Base-by-base conservation (phyloP, 2,888 invertebrate genomes). In the Muschampia plurimacula region DNA sequence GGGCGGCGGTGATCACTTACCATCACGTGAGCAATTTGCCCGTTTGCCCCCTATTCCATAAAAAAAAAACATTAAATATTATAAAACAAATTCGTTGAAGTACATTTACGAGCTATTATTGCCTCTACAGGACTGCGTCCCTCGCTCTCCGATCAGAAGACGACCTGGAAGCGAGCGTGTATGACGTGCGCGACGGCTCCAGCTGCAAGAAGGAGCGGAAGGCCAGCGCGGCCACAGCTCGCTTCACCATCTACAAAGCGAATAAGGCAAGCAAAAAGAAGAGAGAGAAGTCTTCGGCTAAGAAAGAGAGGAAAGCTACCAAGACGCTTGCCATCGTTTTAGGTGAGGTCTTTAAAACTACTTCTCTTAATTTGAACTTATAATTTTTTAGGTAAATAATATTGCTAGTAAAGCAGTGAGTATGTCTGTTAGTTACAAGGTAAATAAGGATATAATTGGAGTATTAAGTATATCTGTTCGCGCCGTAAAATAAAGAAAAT, bases 281-380 rank as follows among this genome's bases (percentile, higher is more conserved):
- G 92, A 95, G 98, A 67, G 98, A 98, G 85, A 98, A 98, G 85
- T 98, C 98, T 32, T 98, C 98, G 0, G 98, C 98, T 4, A 98
- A 97, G 89, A 98, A 98, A 83, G 99, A 99, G 86, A 96, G 99
- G 75, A 99, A 99, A 91, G 99, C 99, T 46, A 99, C 99, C 9
- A 99, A 99, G 95, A 99, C 99, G 9, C 93, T 99, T 79, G 99
- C 99, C 77, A 99, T 99, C 86, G 99, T 99, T 74, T 95, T 99
- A 87, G 99, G 99, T 99, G 93, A 96, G 81, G n/a, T 0, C 8
- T 15, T 28, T 52, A n/a, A 3, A 46, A 13, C 46, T 46, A 1
- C 46, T 13, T 13, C 13, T 46, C 13, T 46, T 32, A 13, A 46
- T 13, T 13, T 46, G 12, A 46, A 46, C 13, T 13, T 9, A 12